Evolutionary conservation across 2,888 invertebrate genomes (phyloP).

Genomic region (Macroteleia sp.): DNA sequence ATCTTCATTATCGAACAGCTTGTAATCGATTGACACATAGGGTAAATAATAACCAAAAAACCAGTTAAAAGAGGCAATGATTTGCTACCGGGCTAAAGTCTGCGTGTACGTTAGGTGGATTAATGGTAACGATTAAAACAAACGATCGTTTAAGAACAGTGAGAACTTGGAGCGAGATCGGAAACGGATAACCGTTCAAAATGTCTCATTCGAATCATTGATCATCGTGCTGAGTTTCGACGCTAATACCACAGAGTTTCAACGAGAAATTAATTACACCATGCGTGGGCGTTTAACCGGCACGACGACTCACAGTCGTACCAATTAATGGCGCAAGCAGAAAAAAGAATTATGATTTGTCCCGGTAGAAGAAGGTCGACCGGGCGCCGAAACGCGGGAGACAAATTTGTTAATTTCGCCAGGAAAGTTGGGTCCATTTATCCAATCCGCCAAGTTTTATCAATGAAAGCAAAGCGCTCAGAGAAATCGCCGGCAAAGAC

Average conservation of each 20-base stretch:
- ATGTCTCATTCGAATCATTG: constrained; percentile 82
- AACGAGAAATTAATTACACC: constrained; percentile 77
- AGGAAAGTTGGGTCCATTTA: constrained; percentile 45
- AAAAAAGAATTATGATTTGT: constrained; percentile 29
- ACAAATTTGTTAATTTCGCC: constrained; percentile 43
- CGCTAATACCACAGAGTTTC: constrained; percentile 70
- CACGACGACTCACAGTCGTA: constrained; percentile 32
- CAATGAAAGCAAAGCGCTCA: constrained; percentile 45
- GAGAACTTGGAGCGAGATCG: constrained; percentile 72
- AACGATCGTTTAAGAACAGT: constrained; percentile 80
- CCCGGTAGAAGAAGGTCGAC: constrained; percentile 20
- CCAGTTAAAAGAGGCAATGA: constrained; percentile 24
- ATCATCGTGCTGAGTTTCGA: constrained; percentile 76
- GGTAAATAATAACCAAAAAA: constrained; percentile 16
- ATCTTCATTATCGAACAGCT: not conserved
- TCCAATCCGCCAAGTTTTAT: constrained; percentile 43
- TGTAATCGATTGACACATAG: not conserved
- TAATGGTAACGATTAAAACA: constrained; percentile 80
- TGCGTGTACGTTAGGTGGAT: constrained; percentile 68
- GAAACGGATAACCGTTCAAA: constrained; percentile 81
- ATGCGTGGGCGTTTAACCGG: constrained; percentile 72
- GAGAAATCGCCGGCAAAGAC: constrained; percentile 58
- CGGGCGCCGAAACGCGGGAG: constrained; percentile 20
- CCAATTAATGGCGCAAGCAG: constrained; percentile 37
- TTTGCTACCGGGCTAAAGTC: constrained; percentile 26